Conservation (phyloP, 2,113 vertebrate species). For the Lamprologus ornatipinnis region DNA sequence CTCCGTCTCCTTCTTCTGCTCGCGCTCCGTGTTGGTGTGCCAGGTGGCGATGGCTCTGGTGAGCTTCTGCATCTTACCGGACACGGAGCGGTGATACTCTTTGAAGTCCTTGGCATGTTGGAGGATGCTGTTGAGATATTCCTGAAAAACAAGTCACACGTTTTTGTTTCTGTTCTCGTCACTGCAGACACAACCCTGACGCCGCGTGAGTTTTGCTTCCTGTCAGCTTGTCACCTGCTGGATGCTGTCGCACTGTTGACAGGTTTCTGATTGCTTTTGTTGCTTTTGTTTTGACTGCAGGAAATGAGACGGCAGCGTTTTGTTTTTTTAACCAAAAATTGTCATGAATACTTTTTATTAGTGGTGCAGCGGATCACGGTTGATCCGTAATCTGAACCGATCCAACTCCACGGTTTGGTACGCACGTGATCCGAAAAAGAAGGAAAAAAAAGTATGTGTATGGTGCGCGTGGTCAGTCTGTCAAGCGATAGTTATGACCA, state of each 20-base stretch:
- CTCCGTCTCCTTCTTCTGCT: slow-evolving; percentile 98
- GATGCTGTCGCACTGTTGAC: neutral
- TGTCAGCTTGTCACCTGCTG: neutral
- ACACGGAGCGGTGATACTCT: slow-evolving; percentile 92
- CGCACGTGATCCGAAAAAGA: neutral
- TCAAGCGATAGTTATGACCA: accelerated
- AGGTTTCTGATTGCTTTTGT: neutral
- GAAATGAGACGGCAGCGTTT: neutral
- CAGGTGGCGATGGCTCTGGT: slow-evolving; percentile 91
- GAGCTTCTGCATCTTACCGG: slow-evolving; percentile 94
- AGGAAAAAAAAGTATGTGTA: accelerated
- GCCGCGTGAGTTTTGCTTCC: neutral
- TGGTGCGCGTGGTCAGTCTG: accelerated
- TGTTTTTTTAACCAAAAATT: neutral
- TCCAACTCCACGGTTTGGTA: accelerated
- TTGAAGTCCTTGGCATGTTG: slow-evolving; percentile 99
- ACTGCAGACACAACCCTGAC: neutral
- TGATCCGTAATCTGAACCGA: accelerated
- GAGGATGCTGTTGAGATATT: slow-evolving; percentile 96
- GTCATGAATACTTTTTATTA: neutral
- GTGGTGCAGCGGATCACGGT: accelerated
- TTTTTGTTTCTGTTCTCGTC: neutral
- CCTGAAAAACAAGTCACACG: slow-evolving; percentile 63
- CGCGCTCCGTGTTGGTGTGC: slow-evolving; percentile 96
- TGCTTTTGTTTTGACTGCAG: neutral